Percentiles rank a stretch among this genome's conserved stretches.
Conservation (phyloP, 2,888 invertebrate species). For the Melieria picta region DNA sequence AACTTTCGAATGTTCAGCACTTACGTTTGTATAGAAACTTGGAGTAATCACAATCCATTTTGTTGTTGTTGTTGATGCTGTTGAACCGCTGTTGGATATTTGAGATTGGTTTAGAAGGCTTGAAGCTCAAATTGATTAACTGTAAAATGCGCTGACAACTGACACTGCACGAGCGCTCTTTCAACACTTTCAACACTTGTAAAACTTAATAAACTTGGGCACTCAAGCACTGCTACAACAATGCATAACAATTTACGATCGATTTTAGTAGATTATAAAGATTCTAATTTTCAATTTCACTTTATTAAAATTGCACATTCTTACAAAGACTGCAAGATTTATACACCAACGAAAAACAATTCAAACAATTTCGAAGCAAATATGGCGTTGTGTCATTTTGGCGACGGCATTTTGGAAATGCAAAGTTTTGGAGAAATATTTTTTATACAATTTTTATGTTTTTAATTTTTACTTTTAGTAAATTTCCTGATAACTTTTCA, state of each 20-base stretch:
- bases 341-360: neutral
- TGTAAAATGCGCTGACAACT: too few species aligned
- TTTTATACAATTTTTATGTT: neutral
- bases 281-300: conserved; percentile 1
- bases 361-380: neutral
- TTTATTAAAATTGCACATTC: conserved; percentile 2
- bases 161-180: too few species aligned
- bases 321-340: neutral
- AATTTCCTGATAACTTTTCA: neutral
- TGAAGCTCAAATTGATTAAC: too few species aligned
- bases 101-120: too few species aligned
- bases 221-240: neutral
- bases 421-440: neutral
- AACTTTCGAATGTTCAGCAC: conserved; percentile 16
- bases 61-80: conserved; percentile 20
- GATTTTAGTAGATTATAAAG: neutral
- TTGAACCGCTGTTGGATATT: neutral
- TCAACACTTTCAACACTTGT: neutral
- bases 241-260: neutral
- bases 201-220: neutral
- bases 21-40: conserved; percentile 51
- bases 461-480: neutral
- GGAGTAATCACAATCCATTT: conserved; percentile 49
- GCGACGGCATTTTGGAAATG: neutral
- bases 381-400: too few species aligned